These are phyloP conservation scores for Sebastes schlegelii DNA, from an alignment of 2,113 vertebrate genomes.

Conservation along the genomic window DNA sequence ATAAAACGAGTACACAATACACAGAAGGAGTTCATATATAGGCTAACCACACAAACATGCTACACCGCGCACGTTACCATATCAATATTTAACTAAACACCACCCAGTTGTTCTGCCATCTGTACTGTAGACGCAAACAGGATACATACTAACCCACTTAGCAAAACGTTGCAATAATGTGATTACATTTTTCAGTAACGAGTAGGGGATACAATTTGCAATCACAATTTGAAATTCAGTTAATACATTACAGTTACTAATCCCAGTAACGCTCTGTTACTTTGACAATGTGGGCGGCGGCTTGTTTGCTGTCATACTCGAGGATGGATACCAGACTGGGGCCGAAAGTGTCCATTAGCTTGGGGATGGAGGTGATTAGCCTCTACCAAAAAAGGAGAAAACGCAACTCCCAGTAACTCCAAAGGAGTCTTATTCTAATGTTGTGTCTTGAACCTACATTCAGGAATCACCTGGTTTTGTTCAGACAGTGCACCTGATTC, in stretches of 20 bases:
- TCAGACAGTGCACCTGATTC: not conserved
- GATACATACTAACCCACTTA: not conserved
- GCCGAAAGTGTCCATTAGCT: not conserved
- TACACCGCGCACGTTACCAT: slow-evolving; percentile 12
- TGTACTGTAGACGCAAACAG: slow-evolving; percentile 14
- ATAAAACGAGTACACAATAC: slow-evolving; percentile 19
- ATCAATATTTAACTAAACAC: slow-evolving; percentile 52
- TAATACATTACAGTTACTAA: not conserved
- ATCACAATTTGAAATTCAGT: not conserved
- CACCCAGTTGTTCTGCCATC: slow-evolving; percentile 6
- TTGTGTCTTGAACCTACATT: not conserved
- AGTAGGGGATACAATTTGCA: not conserved
- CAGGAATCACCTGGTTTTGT: not conserved
- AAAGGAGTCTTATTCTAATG: not conserved
- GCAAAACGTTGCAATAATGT: not conserved
- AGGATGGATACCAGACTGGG: not conserved
- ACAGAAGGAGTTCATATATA: slow-evolving; percentile 40
- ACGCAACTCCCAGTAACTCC: too few species aligned
- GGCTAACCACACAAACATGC: slow-evolving; percentile 16
- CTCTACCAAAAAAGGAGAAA: not conserved
- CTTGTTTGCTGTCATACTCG: not conserved
- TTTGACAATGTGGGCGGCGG: too few species aligned
- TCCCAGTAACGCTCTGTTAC: not conserved
- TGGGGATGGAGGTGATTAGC: too few species aligned
- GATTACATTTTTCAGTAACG: not conserved